Evolutionary conservation across 1,140 invertebrate genomes (phyloP).

Genomic region (Odontomachus brunneus): DNA sequence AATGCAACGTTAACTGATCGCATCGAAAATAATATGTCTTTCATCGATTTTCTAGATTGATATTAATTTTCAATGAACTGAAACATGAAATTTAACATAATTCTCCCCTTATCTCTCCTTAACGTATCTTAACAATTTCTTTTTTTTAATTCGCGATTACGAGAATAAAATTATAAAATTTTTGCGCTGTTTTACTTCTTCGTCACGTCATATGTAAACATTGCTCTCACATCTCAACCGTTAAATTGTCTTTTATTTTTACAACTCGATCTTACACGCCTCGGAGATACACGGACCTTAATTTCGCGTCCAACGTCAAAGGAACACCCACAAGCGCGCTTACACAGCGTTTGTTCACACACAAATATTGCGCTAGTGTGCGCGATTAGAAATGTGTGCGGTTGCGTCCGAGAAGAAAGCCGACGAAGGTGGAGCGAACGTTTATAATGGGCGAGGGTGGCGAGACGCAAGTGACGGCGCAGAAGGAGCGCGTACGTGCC

Average conservation of each 20-base stretch:
- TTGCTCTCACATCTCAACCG: too few relatives aligned
- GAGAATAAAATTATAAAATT: background rate
- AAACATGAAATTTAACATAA: too few relatives aligned
- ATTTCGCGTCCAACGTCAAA: background rate
- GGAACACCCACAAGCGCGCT: background rate
- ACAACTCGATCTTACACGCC: background rate
- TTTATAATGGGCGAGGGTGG: constrained; percentile 38
- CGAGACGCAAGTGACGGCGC: constrained; percentile 21
- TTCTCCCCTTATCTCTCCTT: too few relatives aligned
- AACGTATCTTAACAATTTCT: too few relatives aligned
- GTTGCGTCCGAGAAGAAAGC: constrained; percentile 33
- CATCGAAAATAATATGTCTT: too few relatives aligned
- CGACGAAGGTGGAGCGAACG: constrained; percentile 39
- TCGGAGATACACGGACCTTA: background rate
- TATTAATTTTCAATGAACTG: too few relatives aligned
- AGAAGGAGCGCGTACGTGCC: constrained; percentile 48
- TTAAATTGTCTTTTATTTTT: background rate
- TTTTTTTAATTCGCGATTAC: too few relatives aligned
- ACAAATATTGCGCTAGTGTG: background rate
- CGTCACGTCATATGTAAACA: too few relatives aligned
- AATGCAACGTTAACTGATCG: too few relatives aligned
- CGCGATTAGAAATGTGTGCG: constrained; percentile 7
- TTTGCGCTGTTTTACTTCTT: too few relatives aligned
- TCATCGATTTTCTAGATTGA: too few relatives aligned
- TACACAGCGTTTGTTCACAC: background rate